A percentile compares a stretch with the other conserved stretches of the same genome.
Evolutionary conservation across 1,140 invertebrate species (phyloP).

Genomic region (Pogonomyrmex californicus): DNA sequence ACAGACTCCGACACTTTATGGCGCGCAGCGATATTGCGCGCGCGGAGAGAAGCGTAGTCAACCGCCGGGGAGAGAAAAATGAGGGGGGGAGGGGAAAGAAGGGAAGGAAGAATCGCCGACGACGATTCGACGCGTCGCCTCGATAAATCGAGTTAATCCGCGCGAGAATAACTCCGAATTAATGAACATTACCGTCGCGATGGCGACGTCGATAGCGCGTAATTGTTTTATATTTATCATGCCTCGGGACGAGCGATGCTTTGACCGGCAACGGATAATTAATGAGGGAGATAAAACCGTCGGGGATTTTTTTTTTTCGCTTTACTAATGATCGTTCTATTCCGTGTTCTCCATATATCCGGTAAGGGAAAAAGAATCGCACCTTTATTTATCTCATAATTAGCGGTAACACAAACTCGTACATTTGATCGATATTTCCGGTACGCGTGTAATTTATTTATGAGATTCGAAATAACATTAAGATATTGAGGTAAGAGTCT

Average conservation of each 20-base stretch:
- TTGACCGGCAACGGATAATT: conserved; percentile 43
- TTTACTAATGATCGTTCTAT: conserved; percentile 28
- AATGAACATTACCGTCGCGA: conserved; percentile 47
- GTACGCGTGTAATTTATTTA: conserved; percentile 44
- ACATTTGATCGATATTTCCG: conserved; percentile 49
- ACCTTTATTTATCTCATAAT: conserved; percentile 55
- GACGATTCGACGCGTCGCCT: not conserved
- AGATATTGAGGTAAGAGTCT: not conserved
- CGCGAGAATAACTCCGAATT: conserved; percentile 46
- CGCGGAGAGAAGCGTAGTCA: conserved; percentile 15
- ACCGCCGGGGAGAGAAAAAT: conserved; percentile 28
- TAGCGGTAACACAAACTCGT: conserved; percentile 29
- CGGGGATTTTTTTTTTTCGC: conserved; percentile 28
- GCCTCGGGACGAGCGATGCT: conserved; percentile 1
- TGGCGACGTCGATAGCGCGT: conserved; percentile 36
- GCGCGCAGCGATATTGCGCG: conserved; percentile 38
- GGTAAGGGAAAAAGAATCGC: conserved; percentile 16
- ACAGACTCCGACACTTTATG: conserved; percentile 54
- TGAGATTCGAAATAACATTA: not conserved
- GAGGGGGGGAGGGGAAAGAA: not conserved
- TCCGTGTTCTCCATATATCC: conserved; percentile 20
- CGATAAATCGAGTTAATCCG: conserved; percentile 51
- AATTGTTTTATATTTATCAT: conserved; percentile 58
- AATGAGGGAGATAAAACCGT: conserved; percentile 41
- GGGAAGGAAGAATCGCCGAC: not conserved